A percentile compares a stretch with the other conserved stretches of the same genome.
These are phyloP conservation scores for Vidua macroura DNA, from an alignment of 2,113 vertebrate genomes.

Conservation along the genomic window DNA sequence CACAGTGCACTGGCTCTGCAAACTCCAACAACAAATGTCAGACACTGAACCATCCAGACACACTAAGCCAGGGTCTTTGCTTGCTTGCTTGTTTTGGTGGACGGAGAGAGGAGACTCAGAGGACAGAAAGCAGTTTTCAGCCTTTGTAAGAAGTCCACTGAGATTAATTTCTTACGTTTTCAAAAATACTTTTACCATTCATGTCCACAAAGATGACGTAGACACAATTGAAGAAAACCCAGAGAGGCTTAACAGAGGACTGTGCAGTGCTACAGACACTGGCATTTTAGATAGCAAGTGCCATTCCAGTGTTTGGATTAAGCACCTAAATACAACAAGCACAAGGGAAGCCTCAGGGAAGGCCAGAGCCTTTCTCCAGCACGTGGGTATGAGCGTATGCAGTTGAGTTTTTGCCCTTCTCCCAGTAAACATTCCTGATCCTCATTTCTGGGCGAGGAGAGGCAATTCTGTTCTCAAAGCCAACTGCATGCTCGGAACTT, in stretches of 20 bases:
- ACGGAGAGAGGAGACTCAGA: not conserved
- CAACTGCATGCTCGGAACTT: not conserved
- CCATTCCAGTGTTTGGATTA: not conserved
- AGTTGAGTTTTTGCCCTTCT: not conserved
- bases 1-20: not conserved
- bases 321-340: not conserved
- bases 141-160: not conserved
- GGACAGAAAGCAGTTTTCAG: not conserved
- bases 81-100: not conserved
- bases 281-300: not conserved
- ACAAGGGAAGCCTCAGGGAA: not conserved
- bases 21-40: not conserved
- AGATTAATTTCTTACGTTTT: not conserved
- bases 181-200: not conserved
- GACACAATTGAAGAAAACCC: not conserved
- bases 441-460: not conserved
- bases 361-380: not conserved
- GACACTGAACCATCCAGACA: not conserved
- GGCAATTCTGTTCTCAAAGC: not conserved
- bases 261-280: not conserved
- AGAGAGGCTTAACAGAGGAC: not conserved
- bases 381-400: rapidly evolving
- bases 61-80: not conserved
- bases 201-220: not conserved
- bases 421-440: not conserved